Conservation (phyloP, 2,113 vertebrate genomes). For the zebrafish (Danio rerio) region GRCz12tu NC_133193.1:13858501-13859000, state of each 20-base stretch:
- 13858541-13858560: conserved; percentile 97
- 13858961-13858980: too few relatives aligned
- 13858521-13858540: conserved; percentile 89
- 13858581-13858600: conserved; percentile 96
- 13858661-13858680: conserved; percentile 96
- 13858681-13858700: conserved; percentile 96
- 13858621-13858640: conserved; percentile 99
- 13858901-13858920: too few relatives aligned
- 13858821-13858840: too few relatives aligned
- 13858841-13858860: not conserved
- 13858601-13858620: conserved; percentile 98
- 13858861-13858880: not conserved
- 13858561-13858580: conserved; percentile 96
- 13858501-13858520: not conserved
- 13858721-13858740: not conserved
- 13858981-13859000: too few relatives aligned
- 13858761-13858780: not conserved
- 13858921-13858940: too few relatives aligned
- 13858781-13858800: not conserved
- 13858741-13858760: not conserved
- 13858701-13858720: conserved; percentile 97
- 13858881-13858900: too few relatives aligned
- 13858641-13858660: conserved; percentile 96
- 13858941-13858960: too few relatives aligned
- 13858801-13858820: not conserved